Base-by-base conservation (phyloP, 2,113 vertebrate genomes). In the Halcyon malimbica region DNA sequence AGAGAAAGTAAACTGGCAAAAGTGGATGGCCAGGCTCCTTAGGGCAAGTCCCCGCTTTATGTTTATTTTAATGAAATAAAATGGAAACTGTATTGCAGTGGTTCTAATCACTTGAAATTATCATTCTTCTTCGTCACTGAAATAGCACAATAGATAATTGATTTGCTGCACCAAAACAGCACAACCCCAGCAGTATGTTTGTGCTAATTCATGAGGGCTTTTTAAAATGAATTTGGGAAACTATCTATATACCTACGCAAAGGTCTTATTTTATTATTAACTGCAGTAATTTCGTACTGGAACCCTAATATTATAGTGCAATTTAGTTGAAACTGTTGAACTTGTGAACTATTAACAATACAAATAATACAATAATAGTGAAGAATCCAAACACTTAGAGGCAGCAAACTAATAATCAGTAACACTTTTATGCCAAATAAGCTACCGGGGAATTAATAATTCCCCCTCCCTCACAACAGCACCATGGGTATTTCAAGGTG, bases 281-380 rank as follows among this genome's bases (percentile, higher is more conserved):
- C 83, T 83, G 64, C 76, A 60, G 87, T 78, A 91, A 91, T 95
- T 91, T 93, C 19, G 6, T 83, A 87, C 75, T 64, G 74, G 86
- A 93, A 89, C 78, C 87, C 94, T 95, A 87, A 96, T 71, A 94
- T 96, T 94, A 95, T 10, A 94, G 83, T 6, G 88, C 94, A 90
- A 95, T 96, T 94, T 94, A 85, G 73, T 42, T 78, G 81, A 70
- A 96, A 93, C 79, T 83, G 76, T 59, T 93, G 94, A 93, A 93
- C 95, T 96, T 96, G 76, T 50, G 92, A 95, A 95, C 89, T 87
- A 79, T 87, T 91, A 97, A 97, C 82, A 97, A 95, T 92, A 89
- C 75, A 95, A 96, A 91, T 63, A 95, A 88, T 54, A 56, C 79
- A 92, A 91, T 83, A 92, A 84, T 51, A 71, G 33, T 2, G 16